Evolutionary conservation across 2,797 vertebrate genomes (phyloP).

Genomic region (Anableps anableps): DNA sequence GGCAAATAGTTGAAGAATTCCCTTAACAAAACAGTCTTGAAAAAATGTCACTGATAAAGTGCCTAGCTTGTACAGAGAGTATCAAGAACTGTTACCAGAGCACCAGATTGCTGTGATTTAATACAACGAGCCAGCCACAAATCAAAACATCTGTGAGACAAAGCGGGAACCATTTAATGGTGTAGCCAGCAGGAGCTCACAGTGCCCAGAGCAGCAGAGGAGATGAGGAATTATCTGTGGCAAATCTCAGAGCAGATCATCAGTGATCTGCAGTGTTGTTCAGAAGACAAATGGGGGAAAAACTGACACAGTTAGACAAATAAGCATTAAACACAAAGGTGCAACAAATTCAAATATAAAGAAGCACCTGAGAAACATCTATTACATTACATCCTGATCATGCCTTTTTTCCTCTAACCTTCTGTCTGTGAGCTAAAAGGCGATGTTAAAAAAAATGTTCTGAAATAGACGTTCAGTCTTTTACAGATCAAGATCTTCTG

Average conservation of each 20-base stretch:
- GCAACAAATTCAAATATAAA: neutral
- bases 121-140: neutral
- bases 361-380: neutral
- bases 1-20: neutral
- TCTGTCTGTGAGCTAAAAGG: neutral
- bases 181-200: neutral
- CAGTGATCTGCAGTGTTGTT: neutral
- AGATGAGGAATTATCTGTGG: neutral
- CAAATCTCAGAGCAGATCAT: constrained; percentile 7
- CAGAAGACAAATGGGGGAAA: neutral
- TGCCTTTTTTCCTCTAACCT: neutral
- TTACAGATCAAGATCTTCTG: neutral
- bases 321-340: neutral
- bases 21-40: neutral
- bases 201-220: constrained; percentile 5
- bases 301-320: neutral
- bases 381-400: neutral
- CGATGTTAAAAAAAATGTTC: neutral
- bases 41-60: neutral
- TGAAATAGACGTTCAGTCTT: neutral
- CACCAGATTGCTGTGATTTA: neutral
- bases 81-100: neutral
- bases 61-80: neutral
- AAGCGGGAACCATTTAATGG: neutral
- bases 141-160: constrained; percentile 10